Evolutionary conservation across 2,113 vertebrate genomes (phyloP).

Genomic region (Spea bombifrons): DNA sequence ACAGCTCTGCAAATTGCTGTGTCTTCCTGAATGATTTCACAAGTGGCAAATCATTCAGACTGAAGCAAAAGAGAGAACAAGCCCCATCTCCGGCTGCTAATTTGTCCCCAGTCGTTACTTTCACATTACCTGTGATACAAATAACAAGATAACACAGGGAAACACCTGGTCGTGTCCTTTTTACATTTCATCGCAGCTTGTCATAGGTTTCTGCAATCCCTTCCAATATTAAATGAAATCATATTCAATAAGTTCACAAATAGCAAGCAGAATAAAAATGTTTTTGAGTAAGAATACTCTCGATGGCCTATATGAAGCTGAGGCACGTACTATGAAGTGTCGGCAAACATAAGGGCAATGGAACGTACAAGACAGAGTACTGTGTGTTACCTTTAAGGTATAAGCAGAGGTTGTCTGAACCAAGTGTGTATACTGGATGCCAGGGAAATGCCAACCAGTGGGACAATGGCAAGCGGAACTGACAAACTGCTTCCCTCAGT

Average conservation of each 20-base stretch:
- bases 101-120: not conserved
- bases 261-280: too few relatives aligned
- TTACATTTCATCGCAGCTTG: too few relatives aligned
- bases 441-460: slow-evolving; percentile 58
- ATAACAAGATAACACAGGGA: not conserved
- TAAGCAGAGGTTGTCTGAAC: slow-evolving; percentile 59
- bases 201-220: too few relatives aligned
- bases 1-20: not conserved
- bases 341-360: too few relatives aligned
- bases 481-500: slow-evolving; percentile 58
- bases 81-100: not conserved
- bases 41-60: slow-evolving; percentile 54
- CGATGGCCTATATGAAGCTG: too few relatives aligned
- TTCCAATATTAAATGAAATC: too few relatives aligned
- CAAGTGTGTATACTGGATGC: slow-evolving; percentile 71
- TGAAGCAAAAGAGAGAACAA: slow-evolving; percentile 60
- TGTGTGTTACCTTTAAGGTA: slow-evolving; percentile 69
- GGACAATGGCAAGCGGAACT: slow-evolving; percentile 61
- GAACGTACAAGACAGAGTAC: too few relatives aligned
- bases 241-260: too few relatives aligned
- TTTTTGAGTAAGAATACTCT: too few relatives aligned
- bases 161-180: too few relatives aligned
- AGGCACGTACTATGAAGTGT: too few relatives aligned
- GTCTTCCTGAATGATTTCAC: slow-evolving; percentile 50
- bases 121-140: slow-evolving; percentile 50